Conservation (phyloP, 2,113 vertebrate genomes). For the Hippoglossus stenolepis region DNA sequence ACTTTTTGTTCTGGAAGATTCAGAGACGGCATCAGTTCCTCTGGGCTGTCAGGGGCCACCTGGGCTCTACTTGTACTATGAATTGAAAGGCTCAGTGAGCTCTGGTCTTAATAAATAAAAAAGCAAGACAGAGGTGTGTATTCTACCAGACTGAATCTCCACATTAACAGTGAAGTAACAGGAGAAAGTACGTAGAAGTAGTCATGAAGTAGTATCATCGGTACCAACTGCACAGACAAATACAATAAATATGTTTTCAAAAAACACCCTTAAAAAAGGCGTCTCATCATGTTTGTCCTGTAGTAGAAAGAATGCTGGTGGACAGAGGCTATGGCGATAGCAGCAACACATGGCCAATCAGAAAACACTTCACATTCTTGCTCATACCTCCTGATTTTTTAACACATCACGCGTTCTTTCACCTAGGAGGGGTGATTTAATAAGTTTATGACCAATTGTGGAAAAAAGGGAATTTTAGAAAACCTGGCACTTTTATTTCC, state of each 20-base stretch:
- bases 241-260: conserved; percentile 61
- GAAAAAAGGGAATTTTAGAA: no score
- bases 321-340: no score
- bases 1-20: no score
- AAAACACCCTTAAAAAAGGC: not conserved
- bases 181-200: conserved; percentile 16
- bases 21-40: no score
- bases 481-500: not conserved
- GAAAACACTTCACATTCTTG: rapidly evolving
- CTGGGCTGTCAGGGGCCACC: not conserved
- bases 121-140: not conserved
- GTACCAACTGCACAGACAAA: conserved; percentile 40
- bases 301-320: not conserved
- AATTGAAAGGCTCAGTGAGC: conserved; percentile 16
- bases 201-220: conserved; percentile 10
- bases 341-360: conserved; percentile 24
- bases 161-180: conserved; percentile 9
- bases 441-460: not conserved
- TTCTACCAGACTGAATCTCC: not conserved
- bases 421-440: not conserved
- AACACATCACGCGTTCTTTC: not conserved
- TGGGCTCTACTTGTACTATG: conserved; percentile 5
- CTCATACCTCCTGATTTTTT: not conserved
- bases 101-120: conserved; percentile 13
- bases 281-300: not conserved